Percentiles rank a stretch among this genome's conserved stretches.
phyloP scores from a whole-genome alignment of 2,888 invertebrate species.

The Suillia variegata region DNA sequence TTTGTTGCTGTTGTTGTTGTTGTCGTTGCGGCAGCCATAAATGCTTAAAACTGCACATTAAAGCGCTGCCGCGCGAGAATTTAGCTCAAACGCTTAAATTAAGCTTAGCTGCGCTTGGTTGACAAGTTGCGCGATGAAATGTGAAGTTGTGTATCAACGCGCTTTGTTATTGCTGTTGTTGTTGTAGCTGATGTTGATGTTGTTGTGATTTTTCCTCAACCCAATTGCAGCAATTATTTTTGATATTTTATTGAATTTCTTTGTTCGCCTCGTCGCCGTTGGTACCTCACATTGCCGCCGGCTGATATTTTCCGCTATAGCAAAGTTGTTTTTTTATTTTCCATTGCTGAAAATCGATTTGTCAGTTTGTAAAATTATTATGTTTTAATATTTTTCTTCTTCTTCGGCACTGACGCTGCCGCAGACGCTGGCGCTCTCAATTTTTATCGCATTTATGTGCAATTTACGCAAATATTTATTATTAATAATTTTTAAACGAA shows the following conservation, averaged over 20 bases:
- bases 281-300: background rate
- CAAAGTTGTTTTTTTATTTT: constrained; percentile 17
- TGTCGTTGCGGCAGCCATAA: no score
- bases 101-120: constrained; percentile 5
- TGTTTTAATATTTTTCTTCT: background rate
- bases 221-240: constrained; percentile 22
- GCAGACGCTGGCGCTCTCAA: background rate
- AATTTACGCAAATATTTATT: constrained; percentile 2
- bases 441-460: background rate
- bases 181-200: background rate
- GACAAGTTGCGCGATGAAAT: constrained; percentile 1
- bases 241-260: constrained; percentile 28
- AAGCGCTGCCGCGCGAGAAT: constrained; percentile 6
- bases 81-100: constrained; percentile 6
- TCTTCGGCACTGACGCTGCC: background rate
- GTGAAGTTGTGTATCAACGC: no score
- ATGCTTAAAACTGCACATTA: constrained; percentile 11
- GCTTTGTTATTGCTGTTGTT: constrained; percentile 13
- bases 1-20: no score
- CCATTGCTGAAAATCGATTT: constrained; percentile 24
- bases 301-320: constrained; percentile 11
- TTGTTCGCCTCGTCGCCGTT: constrained; percentile 6
- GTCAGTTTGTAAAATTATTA: constrained; percentile 13
- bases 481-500: constrained; percentile 3
- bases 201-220: background rate